Base-by-base conservation (phyloP, 2,888 invertebrate species). In the Drosophila percnosoma region DNA sequence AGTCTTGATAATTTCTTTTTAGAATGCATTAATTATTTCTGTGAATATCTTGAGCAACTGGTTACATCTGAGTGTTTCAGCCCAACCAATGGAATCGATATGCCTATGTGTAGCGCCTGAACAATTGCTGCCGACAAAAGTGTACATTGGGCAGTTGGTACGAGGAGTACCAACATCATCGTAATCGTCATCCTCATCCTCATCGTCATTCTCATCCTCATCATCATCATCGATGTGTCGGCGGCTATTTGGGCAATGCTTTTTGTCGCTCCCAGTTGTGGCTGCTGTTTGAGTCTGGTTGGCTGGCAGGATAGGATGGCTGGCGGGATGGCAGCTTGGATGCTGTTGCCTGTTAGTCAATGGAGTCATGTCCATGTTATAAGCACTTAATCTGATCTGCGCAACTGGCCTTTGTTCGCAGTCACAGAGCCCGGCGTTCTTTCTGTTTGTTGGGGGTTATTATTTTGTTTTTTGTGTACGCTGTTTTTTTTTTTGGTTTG, bases 291-390 rank as follows among this genome's bases (percentile, higher is more conserved):
- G 42, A 34, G 61, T 53, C 65, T 72, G 60, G 62, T 63, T 80
- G 62, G 61, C 33, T 67, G 59, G 61, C n/a, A 10, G 33, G 33
- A 33, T 33, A 33, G 11, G 33, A 11, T 33, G 33, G 33, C 4
- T 33, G 58, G 40, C 31, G 27, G 59, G 40, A 29, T 70, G 59
- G 78, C 40, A 45, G 58, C 38, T 48, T 38, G 59, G 66, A 8
- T 34, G 52, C 58, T 40, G 68, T 42, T 75, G 80, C 71, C 75
- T 75, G 87, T 75, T 82, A 78, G 81, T 85, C 84, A 89, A 89
- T 85, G 89, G 85, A 89, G 87, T 89, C 87, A 89, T 85, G 85
- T 89, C 89, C 85, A 85, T 89, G 87, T 85, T 85, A 89, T 89
- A 89, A 89, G 85, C 85, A 84, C 87, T 85, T 85, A 85, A 89